phyloP scores from a whole-genome alignment of 1,140 invertebrate species.

The Hydropsyche tenuis region DNA sequence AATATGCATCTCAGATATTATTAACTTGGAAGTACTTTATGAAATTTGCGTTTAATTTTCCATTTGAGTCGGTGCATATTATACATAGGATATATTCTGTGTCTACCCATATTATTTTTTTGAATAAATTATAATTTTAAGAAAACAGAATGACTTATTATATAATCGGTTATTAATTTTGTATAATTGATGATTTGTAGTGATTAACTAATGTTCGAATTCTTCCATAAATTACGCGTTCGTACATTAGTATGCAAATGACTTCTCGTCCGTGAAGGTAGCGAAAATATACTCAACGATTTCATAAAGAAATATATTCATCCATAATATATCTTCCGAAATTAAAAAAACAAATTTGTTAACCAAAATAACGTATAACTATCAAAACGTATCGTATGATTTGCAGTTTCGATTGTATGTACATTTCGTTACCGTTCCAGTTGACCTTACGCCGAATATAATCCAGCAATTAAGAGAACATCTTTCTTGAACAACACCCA shows the following conservation, averaged over 20 bases:
- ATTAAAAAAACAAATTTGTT: slow-evolving; percentile 12
- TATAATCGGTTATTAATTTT: slow-evolving; percentile 17
- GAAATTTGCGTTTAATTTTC: no score
- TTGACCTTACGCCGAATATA: slow-evolving; percentile 2
- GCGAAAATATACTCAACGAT: not conserved
- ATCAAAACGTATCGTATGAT: no score
- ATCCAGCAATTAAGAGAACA: slow-evolving; percentile 4
- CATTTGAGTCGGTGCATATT: no score
- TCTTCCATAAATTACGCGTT: not conserved
- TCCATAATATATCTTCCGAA: not conserved
- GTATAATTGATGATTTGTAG: slow-evolving; percentile 19
- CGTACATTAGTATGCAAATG: slow-evolving; percentile 6
- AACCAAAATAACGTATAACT: no score
- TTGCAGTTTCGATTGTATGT: no score
- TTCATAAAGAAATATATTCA: no score
- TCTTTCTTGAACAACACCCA: slow-evolving; percentile 8
- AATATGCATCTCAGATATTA: no score
- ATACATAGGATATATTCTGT: no score
- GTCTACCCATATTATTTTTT: no score
- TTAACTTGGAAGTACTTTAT: no score
- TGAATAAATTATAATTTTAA: no score
- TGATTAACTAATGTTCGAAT: not conserved
- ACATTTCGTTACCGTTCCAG: not conserved
- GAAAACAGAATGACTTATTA: not conserved
- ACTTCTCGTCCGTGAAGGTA: not conserved